Conservation (phyloP, 2,797 vertebrate species). For the Sternotherus odoratus region DNA sequence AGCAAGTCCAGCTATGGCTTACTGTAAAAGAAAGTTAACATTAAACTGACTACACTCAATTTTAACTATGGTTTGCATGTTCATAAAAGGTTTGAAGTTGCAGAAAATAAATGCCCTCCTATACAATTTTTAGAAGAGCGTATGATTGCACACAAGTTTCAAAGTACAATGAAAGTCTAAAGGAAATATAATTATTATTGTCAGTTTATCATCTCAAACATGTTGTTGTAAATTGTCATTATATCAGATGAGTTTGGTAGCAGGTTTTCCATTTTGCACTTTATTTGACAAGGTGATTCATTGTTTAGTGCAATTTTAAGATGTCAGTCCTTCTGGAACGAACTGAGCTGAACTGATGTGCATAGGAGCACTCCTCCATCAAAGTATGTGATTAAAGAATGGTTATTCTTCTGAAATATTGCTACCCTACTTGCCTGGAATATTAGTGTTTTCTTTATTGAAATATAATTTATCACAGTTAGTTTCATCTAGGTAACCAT, state of each 20-base stretch:
- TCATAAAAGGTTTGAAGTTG: slow-evolving; percentile 67
- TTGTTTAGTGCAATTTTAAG: slow-evolving; percentile 79
- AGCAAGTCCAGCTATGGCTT: background rate
- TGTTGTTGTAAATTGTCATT: slow-evolving; percentile 81
- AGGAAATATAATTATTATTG: slow-evolving; percentile 83
- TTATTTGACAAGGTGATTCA: slow-evolving; percentile 84
- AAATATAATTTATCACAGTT: slow-evolving; percentile 72
- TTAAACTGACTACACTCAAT: too few species aligned
- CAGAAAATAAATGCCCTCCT: slow-evolving; percentile 69
- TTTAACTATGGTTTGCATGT: slow-evolving; percentile 59
- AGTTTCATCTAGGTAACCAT: slow-evolving; percentile 49
- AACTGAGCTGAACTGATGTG: slow-evolving; percentile 74
- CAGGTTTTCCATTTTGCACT: slow-evolving; percentile 80
- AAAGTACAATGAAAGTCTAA: slow-evolving; percentile 76
- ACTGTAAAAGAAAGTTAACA: background rate
- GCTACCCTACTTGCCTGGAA: slow-evolving; percentile 74
- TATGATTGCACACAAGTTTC: slow-evolving; percentile 78
- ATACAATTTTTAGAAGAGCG: slow-evolving; percentile 58
- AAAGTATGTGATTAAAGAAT: slow-evolving; percentile 79
- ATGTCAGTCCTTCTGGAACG: slow-evolving; percentile 77
- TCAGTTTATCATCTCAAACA: slow-evolving; percentile 79
- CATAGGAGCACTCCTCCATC: slow-evolving; percentile 73
- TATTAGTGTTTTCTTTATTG: slow-evolving; percentile 67
- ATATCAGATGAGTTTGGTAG: slow-evolving; percentile 81
- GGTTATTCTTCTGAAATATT: slow-evolving; percentile 75